These are phyloP conservation scores for Allobates femoralis DNA, from an alignment of 2,797 vertebrate genomes.

Conservation along the genomic window DNA sequence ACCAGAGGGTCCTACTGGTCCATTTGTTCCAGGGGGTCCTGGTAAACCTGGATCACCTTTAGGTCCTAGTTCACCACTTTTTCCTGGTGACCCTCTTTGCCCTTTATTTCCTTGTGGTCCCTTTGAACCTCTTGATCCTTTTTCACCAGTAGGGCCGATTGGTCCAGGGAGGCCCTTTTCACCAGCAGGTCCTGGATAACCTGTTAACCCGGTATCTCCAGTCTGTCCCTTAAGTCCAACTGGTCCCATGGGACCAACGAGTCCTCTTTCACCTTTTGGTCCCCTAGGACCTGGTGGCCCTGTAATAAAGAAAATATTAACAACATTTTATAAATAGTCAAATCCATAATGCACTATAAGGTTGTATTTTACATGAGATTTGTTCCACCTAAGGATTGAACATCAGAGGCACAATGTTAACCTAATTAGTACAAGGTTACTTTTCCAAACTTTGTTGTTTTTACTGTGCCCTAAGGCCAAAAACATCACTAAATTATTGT, in stretches of 20 bases:
- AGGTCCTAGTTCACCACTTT: slow-evolving; percentile 85
- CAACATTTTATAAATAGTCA: background rate
- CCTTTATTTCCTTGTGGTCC: slow-evolving; percentile 90
- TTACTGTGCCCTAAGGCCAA: too few species aligned
- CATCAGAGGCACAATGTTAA: too few species aligned
- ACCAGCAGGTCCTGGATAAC: slow-evolving; percentile 83
- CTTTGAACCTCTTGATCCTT: slow-evolving; percentile 85
- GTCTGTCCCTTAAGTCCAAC: slow-evolving; percentile 89
- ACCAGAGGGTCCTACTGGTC: slow-evolving; percentile 85
- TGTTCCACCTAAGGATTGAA: too few species aligned
- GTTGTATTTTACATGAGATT: too few species aligned
- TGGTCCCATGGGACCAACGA: slow-evolving; percentile 82
- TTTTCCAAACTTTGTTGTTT: too few species aligned
- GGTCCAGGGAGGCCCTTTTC: slow-evolving; percentile 86
- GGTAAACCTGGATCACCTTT: slow-evolving; percentile 88
- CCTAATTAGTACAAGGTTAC: too few species aligned
- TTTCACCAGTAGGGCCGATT: slow-evolving; percentile 85
- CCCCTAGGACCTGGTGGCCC: slow-evolving; percentile 95
- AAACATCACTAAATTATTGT: too few species aligned
- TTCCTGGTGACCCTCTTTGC: slow-evolving; percentile 90
- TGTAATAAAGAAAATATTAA: slow-evolving; percentile 70
- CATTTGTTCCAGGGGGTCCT: slow-evolving; percentile 87
- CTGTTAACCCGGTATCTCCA: slow-evolving; percentile 88
- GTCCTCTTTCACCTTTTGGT: slow-evolving; percentile 90
- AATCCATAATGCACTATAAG: background rate